Conservation (phyloP, 2,113 vertebrate genomes). For the Lepus europaeus region DNA sequence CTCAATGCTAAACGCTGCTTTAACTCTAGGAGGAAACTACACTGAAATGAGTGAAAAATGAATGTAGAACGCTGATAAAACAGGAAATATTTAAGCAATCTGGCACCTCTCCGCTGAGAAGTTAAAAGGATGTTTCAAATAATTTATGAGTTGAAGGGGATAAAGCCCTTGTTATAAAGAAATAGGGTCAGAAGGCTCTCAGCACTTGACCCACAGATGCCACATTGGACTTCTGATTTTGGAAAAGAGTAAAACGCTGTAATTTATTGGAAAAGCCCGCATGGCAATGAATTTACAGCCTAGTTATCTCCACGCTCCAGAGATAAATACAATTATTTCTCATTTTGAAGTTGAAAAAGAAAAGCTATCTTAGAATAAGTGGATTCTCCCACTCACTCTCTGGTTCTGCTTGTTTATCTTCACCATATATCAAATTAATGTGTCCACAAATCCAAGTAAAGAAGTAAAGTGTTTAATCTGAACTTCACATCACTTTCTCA, state of each 20-base stretch:
- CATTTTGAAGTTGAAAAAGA: constrained; percentile 84
- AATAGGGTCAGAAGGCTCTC: constrained; percentile 73
- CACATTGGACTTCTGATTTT: constrained; percentile 80
- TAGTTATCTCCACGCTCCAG: constrained; percentile 82
- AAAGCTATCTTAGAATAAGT: constrained; percentile 83
- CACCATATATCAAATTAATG: constrained; percentile 86
- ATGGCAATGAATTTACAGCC: constrained; percentile 84
- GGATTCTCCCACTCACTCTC: constrained; percentile 84
- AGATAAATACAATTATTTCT: constrained; percentile 88
- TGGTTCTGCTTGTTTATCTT: constrained; percentile 85
- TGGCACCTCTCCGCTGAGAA: constrained; percentile 77
- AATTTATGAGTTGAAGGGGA: constrained; percentile 77
- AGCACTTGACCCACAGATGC: constrained; percentile 75
- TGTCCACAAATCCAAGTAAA: constrained; percentile 77
- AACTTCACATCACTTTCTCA: constrained; percentile 72
- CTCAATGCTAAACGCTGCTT: constrained; percentile 82
- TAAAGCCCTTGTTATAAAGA: constrained; percentile 75
- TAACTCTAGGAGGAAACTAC: constrained; percentile 77
- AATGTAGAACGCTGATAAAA: constrained; percentile 71
- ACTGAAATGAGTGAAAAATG: constrained; percentile 80
- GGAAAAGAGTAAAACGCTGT: constrained; percentile 78
- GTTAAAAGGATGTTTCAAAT: constrained; percentile 81
- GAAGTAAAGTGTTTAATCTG: constrained; percentile 72
- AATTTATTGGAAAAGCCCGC: constrained; percentile 83
- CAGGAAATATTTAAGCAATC: constrained; percentile 79